Evolutionary conservation across 1,140 invertebrate genomes (phyloP).

Genomic region (honey bee (Apis mellifera)): Amel_HAv3.1 CM009937.2:11749001-11749500

Average conservation of each 20-base stretch:
- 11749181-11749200: no score
- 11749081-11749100: no score
- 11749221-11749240: not conserved
- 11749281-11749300: not conserved
- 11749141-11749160: no score
- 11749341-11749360: slow-evolving; percentile 9
- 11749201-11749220: not conserved
- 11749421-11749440: slow-evolving; percentile 65
- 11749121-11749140: no score
- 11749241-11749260: not conserved
- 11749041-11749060: no score
- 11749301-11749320: slow-evolving; percentile 16
- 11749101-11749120: no score
- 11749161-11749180: no score
- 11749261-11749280: not conserved
- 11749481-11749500: slow-evolving; percentile 49
- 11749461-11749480: slow-evolving; percentile 67
- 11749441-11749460: slow-evolving; percentile 66
- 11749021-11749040: no score
- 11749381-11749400: slow-evolving; percentile 35
- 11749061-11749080: no score
- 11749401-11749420: slow-evolving; percentile 57
- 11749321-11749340: slow-evolving; percentile 5
- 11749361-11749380: slow-evolving; percentile 4
- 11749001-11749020: no score